Conservation (phyloP, 2,797 vertebrate genomes). For the Parauchenoglanis punctatus region DNA sequence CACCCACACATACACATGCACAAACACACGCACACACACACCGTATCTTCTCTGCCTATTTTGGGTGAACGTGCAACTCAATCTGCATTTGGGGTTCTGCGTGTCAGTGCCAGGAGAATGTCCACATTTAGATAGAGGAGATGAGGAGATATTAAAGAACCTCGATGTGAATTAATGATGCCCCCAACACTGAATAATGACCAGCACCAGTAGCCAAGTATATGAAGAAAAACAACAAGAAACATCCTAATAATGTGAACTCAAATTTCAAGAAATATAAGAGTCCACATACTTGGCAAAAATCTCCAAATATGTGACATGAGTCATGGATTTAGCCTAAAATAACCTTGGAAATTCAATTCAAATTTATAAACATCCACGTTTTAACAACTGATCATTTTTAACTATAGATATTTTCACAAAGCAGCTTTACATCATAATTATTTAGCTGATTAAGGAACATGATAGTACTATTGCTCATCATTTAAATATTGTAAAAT, state of each 20-base stretch:
- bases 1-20: too few species aligned
- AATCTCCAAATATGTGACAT: neutral
- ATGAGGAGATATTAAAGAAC: neutral
- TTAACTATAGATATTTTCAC: constrained; percentile 1
- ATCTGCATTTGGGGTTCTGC: constrained; percentile 56
- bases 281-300: neutral
- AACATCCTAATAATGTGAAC: neutral
- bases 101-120: neutral
- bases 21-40: constrained; percentile 25
- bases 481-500: neutral
- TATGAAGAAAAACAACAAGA: neutral
- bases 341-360: neutral
- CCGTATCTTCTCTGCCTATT: constrained; percentile 66
- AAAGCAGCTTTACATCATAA: neutral
- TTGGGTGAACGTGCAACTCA: constrained; percentile 74
- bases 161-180: neutral
- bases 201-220: neutral
- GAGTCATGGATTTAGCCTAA: neutral
- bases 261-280: neutral
- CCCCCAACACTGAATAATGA: neutral
- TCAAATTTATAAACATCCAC: neutral
- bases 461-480: neutral
- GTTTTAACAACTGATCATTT: neutral
- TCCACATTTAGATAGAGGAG: constrained; percentile 45
- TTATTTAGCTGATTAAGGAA: neutral